Conservation (phyloP, 2,113 vertebrate species). For the Oreocharis arfaki region DNA sequence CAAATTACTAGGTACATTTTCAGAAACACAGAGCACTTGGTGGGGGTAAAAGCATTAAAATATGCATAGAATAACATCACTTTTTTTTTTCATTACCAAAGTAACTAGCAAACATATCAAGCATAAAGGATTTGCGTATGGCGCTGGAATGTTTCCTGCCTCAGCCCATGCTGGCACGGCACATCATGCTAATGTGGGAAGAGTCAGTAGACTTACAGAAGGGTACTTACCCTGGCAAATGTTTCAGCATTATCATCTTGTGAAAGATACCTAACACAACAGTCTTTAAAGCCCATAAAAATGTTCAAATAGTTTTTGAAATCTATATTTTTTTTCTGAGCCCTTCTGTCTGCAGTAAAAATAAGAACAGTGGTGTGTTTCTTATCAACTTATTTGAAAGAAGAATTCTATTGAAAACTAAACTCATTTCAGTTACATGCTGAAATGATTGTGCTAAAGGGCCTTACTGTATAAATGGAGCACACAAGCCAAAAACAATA, state of each 20-base stretch:
- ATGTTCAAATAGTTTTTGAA: neutral
- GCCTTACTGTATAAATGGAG: slow-evolving; percentile 20
- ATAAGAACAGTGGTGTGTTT: neutral
- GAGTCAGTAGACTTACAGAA: neutral
- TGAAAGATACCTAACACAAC: neutral
- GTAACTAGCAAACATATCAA: neutral
- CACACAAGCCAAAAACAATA: slow-evolving; percentile 67
- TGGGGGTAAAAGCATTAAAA: neutral
- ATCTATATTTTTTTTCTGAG: neutral
- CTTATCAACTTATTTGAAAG: slow-evolving; percentile 11
- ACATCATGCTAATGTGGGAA: neutral
- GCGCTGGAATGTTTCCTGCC: neutral
- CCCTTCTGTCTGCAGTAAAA: neutral
- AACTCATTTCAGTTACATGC: slow-evolving; percentile 41
- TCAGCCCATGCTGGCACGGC: neutral
- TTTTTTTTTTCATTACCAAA: neutral
- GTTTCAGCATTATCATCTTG: neutral
- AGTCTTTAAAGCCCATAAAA: neutral
- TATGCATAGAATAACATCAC: neutral
- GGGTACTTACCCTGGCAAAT: neutral
- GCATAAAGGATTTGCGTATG: neutral
- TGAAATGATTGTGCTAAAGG: slow-evolving; percentile 53
- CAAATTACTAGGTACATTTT: neutral
- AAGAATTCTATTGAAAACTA: slow-evolving; percentile 46
- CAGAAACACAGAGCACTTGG: neutral